Evolutionary conservation across 2,888 invertebrate species (phyloP).

Genomic region (Drosophila ustulata): DNA sequence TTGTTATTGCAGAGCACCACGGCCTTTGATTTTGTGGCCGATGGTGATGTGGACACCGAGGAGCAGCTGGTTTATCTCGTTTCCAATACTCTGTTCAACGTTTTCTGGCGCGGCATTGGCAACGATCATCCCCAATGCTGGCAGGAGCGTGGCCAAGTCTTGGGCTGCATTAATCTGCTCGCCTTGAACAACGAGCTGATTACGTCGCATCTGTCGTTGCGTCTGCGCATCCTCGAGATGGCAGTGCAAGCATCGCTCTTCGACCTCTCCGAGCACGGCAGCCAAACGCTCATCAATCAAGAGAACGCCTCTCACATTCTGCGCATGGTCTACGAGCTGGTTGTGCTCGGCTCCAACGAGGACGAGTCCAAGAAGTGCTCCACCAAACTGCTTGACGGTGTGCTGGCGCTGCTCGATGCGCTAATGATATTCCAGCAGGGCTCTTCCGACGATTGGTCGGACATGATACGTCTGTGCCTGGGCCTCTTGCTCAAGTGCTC

Average conservation of each 20-base stretch:
- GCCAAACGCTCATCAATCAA: conserved; percentile 84
- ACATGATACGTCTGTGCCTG: conserved; percentile 86
- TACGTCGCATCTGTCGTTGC: conserved; percentile 86
- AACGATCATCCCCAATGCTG: conserved; percentile 86
- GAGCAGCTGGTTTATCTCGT: conserved; percentile 87
- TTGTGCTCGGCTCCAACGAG: conserved; percentile 86
- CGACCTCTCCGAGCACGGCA: conserved; percentile 87
- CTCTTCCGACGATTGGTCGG: conserved; percentile 86
- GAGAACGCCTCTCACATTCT: conserved; percentile 87
- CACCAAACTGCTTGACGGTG: conserved; percentile 86
- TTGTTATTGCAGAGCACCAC: conserved; percentile 51
- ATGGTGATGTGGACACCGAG: conserved; percentile 85
- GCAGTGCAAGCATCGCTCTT: conserved; percentile 87
- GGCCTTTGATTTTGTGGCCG: conserved; percentile 81
- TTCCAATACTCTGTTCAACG: conserved; percentile 86
- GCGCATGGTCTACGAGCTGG: conserved; percentile 87
- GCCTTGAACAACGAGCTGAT: conserved; percentile 87
- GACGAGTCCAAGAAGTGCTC: conserved; percentile 86
- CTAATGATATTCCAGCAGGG: conserved; percentile 87
- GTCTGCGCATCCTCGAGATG: conserved; percentile 87
- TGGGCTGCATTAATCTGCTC: conserved; percentile 87
- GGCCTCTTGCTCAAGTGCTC: conserved; percentile 86
- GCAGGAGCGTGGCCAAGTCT: conserved; percentile 87
- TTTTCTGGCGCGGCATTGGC: conserved; percentile 88
- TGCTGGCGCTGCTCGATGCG: conserved; percentile 86